These are phyloP conservation scores for Sebastes oblongus DNA, from an alignment of 2,797 vertebrate species.

Conservation along the genomic window DNA sequence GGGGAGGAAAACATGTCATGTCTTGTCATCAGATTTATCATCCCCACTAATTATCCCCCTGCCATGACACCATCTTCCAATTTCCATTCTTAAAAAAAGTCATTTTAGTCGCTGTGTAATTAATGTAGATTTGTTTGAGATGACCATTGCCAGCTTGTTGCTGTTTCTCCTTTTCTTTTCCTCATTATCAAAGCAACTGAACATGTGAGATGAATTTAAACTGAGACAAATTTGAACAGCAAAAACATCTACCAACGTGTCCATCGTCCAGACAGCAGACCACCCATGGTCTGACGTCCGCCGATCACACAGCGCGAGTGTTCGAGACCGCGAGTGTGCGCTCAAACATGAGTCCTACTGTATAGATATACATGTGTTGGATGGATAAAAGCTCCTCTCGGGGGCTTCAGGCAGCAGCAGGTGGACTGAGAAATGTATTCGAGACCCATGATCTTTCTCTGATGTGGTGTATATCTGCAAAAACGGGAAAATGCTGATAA, in stretches of 20 bases:
- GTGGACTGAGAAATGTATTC: constrained; percentile 52
- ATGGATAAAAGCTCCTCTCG: constrained; percentile 25
- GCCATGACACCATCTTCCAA: background rate
- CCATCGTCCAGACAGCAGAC: constrained; percentile 16
- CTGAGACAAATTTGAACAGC: constrained; percentile 28
- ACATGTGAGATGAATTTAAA: constrained; percentile 34
- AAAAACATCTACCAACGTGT: constrained; percentile 17
- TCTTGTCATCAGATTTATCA: background rate
- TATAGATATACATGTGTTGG: constrained; percentile 35
- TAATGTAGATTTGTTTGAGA: constrained; percentile 6
- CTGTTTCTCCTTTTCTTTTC: background rate
- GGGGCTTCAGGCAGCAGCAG: constrained; percentile 53
- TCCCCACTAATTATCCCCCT: background rate
- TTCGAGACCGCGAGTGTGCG: constrained; percentile 33
- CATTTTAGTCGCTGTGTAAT: constrained; percentile 18
- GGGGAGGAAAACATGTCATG: constrained; percentile 1
- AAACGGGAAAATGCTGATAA: constrained; percentile 73
- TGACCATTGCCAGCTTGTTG: background rate
- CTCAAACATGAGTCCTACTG: constrained; percentile 34
- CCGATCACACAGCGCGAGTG: constrained; percentile 20
- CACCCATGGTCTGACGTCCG: background rate
- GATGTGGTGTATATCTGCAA: constrained; percentile 62
- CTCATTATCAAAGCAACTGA: constrained; percentile 23
- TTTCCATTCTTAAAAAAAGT: background rate
- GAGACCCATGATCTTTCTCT: constrained; percentile 54